Conservation (phyloP, 2,797 vertebrate genomes). For the Bucorvus abyssinicus region DNA sequence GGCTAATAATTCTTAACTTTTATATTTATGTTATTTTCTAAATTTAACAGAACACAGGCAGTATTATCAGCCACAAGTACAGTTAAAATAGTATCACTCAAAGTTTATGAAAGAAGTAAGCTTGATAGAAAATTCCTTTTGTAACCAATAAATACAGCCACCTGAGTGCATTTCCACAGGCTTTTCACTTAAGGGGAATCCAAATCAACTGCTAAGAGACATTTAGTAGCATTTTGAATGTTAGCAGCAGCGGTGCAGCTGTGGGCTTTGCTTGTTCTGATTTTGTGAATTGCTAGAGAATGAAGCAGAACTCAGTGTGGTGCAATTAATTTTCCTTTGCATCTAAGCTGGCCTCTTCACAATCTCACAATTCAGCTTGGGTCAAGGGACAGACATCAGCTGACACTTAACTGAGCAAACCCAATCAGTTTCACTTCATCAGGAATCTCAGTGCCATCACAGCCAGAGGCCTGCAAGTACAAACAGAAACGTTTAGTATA, state of each 20-base stretch:
- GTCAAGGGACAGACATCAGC: conserved; percentile 81
- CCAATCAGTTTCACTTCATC: conserved; percentile 98
- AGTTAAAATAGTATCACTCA: conserved; percentile 76
- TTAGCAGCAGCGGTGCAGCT: conserved; percentile 73
- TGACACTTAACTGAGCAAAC: conserved; percentile 94
- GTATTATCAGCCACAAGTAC: conserved; percentile 75
- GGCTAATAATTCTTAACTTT: conserved; percentile 80
- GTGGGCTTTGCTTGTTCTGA: conserved; percentile 73
- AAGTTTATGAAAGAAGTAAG: conserved; percentile 80
- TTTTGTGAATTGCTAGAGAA: conserved; percentile 78
- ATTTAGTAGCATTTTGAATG: conserved; percentile 72
- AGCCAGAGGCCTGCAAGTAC: conserved; percentile 85
- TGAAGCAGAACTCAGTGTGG: conserved; percentile 77
- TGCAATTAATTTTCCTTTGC: conserved; percentile 70
- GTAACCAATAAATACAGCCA: conserved; percentile 81
- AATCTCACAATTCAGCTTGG: conserved; percentile 67
- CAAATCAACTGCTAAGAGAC: conserved; percentile 72
- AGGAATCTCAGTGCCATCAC: conserved; percentile 90
- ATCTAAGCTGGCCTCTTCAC: conserved; percentile 72
- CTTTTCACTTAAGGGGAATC: conserved; percentile 75
- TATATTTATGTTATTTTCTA: conserved; percentile 76
- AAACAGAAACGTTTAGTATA: conserved; percentile 34
- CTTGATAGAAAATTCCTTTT: conserved; percentile 83
- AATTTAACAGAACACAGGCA: conserved; percentile 78
- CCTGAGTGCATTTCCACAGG: conserved; percentile 87